A percentile compares a stretch with the other conserved stretches of the same genome.
Conservation (phyloP, 2,888 invertebrate genomes). For the Eupithecia abbreviata region DNA sequence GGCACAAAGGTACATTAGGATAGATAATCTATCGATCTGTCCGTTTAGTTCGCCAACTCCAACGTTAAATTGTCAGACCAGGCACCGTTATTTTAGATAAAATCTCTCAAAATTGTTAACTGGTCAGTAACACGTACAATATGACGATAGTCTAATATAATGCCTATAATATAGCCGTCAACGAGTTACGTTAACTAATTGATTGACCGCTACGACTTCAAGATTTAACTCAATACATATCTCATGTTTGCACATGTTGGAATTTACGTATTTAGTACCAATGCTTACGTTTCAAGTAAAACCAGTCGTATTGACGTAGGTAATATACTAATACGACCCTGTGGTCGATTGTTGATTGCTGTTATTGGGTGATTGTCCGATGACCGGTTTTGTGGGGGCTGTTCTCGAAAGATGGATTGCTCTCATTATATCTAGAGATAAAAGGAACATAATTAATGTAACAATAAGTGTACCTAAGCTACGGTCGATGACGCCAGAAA, state of each 20-base stretch:
- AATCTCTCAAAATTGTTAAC: neutral
- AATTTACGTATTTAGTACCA: neutral
- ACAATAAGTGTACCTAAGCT: neutral
- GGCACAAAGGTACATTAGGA: too few species aligned
- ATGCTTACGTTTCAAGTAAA: neutral
- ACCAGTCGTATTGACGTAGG: conserved; percentile 8
- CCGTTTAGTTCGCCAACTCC: too few species aligned
- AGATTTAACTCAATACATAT: neutral
- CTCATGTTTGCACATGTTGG: conserved; percentile 1
- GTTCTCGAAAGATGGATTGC: neutral
- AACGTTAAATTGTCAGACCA: neutral
- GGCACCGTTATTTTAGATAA: neutral
- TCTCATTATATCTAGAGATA: neutral
- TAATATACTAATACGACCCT: neutral
- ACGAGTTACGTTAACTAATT: neutral
- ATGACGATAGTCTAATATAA: neutral
- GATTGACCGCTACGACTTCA: neutral
- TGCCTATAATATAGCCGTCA: neutral
- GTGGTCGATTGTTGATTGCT: neutral
- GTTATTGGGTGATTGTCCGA: neutral
- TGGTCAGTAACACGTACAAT: neutral
- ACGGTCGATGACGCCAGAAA: neutral
- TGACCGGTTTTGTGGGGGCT: neutral
- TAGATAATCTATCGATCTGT: neutral
- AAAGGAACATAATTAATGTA: neutral